These are phyloP conservation scores for Caradrina clavipalpis DNA, from an alignment of 2,888 invertebrate species.

Conservation along the genomic window DNA sequence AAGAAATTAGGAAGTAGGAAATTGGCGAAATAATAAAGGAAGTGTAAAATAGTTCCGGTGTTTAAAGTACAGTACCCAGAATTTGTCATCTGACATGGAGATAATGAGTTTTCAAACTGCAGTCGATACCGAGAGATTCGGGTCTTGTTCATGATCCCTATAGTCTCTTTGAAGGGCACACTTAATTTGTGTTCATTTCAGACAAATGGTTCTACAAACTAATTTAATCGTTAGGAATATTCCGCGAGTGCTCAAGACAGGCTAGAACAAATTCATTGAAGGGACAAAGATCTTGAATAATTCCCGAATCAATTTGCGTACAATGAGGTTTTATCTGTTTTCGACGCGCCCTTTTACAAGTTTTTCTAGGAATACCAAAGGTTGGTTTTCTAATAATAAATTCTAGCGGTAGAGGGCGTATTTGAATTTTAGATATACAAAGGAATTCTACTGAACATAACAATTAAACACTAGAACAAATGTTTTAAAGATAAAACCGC, in stretches of 20 bases:
- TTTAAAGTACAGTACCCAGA: conserved; percentile 11
- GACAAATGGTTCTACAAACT: conserved; percentile 29
- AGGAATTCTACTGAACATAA: conserved; percentile 3
- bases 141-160: conserved; percentile 30
- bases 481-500: conserved; percentile 32
- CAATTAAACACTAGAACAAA: conserved; percentile 20
- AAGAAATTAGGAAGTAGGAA: conserved; percentile 42
- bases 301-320: conserved; percentile 46
- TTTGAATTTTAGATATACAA: background rate
- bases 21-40: conserved; percentile 27
- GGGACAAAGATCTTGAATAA: conserved; percentile 48
- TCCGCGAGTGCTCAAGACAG: conserved; percentile 26
- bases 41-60: conserved; percentile 33
- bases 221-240: conserved; percentile 35
- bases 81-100: conserved; percentile 16
- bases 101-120: conserved; percentile 26
- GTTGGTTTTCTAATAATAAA: background rate
- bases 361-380: background rate
- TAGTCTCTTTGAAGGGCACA: conserved; percentile 30
- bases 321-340: conserved; percentile 11
- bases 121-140: conserved; percentile 41
- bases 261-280: conserved; percentile 21
- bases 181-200: conserved; percentile 42
- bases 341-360: background rate
- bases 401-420: too few species aligned